These are phyloP conservation scores for Prochilodus magdalenae DNA, from an alignment of 2,113 vertebrate genomes.

Conservation along the genomic window DNA sequence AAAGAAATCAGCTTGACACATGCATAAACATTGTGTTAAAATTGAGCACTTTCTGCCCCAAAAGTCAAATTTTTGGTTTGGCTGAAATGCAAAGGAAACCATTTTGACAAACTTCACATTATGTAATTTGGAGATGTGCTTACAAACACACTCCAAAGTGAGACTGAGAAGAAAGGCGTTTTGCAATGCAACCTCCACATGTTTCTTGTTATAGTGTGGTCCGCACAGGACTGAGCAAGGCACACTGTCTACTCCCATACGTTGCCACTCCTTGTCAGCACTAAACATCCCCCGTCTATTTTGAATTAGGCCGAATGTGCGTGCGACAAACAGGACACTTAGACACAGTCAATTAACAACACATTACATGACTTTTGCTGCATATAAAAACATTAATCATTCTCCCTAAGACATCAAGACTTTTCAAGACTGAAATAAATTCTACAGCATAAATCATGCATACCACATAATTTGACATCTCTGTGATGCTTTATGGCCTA, in stretches of 20 bases:
- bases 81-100: conserved; percentile 14
- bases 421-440: neutral
- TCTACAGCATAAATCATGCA: neutral
- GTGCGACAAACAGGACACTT: conserved; percentile 14
- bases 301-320: neutral
- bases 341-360: conserved; percentile 3
- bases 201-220: conserved; percentile 65
- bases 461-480: neutral
- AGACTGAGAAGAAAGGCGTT: conserved; percentile 37
- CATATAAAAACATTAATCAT: conserved; percentile 24
- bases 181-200: conserved; percentile 64
- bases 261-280: conserved; percentile 45
- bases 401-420: neutral
- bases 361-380: conserved; percentile 7
- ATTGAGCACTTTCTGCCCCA: neutral
- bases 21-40: neutral
- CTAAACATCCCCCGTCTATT: conserved; percentile 36
- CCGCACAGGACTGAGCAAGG: conserved; percentile 61
- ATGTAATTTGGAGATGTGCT: conserved; percentile 38
- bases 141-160: conserved; percentile 37
- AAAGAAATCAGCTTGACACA: neutral
- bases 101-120: neutral
- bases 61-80: conserved; percentile 22
- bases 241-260: conserved; percentile 60
- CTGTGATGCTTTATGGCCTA: conserved; percentile 5